phyloP scores from a whole-genome alignment of 1,140 invertebrate species.

The Drosophila ogumai region DNA sequence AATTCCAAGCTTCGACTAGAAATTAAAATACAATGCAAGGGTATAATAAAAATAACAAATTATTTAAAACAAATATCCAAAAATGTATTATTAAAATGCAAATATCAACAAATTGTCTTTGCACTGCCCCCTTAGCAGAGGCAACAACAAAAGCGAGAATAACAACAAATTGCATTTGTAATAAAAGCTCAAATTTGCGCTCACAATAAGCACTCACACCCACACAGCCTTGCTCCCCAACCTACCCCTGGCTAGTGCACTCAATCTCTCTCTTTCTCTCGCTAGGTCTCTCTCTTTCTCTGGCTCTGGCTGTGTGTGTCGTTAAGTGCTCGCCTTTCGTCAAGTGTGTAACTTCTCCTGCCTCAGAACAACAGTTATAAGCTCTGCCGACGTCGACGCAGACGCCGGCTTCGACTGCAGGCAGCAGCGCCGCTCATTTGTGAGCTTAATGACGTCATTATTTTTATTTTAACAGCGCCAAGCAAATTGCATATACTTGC shows the following conservation, averaged over 20 bases:
- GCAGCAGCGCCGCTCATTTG: conserved; percentile 78
- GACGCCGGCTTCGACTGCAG: conserved; percentile 21
- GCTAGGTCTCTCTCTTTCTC: background rate
- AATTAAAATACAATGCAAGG: background rate
- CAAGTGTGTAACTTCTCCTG: conserved; percentile 75
- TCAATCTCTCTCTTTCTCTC: background rate
- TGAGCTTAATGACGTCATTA: conserved; percentile 82
- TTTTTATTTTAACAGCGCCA: conserved; percentile 81
- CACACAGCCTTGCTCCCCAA: conserved; percentile 12
- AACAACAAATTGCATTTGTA: conserved; percentile 15
- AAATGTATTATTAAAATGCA: background rate
- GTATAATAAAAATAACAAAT: background rate
- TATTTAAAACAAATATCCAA: background rate
- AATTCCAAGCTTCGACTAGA: background rate
- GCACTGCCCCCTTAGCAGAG: background rate
- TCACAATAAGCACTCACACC: conserved; percentile 35
- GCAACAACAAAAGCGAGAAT: background rate
- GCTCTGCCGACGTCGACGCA: conserved; percentile 49
- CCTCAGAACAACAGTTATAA: conserved; percentile 73
- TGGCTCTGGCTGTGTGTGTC: conserved; percentile 2
- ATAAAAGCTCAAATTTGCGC: conserved; percentile 46
- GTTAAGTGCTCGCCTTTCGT: conserved; percentile 62
- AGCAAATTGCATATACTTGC: conserved; percentile 69
- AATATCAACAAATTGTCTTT: background rate
- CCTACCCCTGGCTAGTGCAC: conserved; percentile 5